Conservation (phyloP, 2,888 invertebrate species). For the Physocephala rufipes region DNA sequence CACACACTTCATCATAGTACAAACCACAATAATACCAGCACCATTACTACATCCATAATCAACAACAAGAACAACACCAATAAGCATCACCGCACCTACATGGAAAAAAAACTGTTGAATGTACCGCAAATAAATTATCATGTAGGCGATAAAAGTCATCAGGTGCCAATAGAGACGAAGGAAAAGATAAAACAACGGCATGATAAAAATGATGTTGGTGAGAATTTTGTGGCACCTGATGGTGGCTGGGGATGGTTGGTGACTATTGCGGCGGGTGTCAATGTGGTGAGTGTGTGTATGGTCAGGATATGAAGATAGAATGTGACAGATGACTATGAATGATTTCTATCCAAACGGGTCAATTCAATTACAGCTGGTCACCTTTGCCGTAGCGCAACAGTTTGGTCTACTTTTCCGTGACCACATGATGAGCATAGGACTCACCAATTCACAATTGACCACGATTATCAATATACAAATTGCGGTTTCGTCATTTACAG, state of each 20-base stretch:
- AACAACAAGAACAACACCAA: slow-evolving; percentile 25
- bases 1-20: not conserved
- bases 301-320: not conserved
- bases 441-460: slow-evolving; percentile 74
- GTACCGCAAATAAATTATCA: slow-evolving; percentile 40
- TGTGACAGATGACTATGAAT: not conserved
- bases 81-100: slow-evolving; percentile 26
- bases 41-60: slow-evolving; percentile 12
- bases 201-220: slow-evolving; percentile 63
- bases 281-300: slow-evolving; percentile 71
- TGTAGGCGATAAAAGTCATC: slow-evolving; percentile 29
- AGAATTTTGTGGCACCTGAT: slow-evolving; percentile 76
- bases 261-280: slow-evolving; percentile 75
- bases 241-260: slow-evolving; percentile 82
- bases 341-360: not conserved
- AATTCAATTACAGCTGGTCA: slow-evolving; percentile 69
- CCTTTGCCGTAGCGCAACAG: slow-evolving; percentile 75
- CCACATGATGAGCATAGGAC: slow-evolving; percentile 70
- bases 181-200: slow-evolving; percentile 53
- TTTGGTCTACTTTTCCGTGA: slow-evolving; percentile 77
- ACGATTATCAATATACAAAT: slow-evolving; percentile 78
- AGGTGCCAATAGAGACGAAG: not conserved
- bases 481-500: slow-evolving; percentile 76
- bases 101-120: slow-evolving; percentile 43
- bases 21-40: not conserved